A percentile compares a stretch with the other conserved stretches of the same genome.
Conservation (phyloP, 2,888 invertebrate genomes). For the Leptopterna dolabrata region DNA sequence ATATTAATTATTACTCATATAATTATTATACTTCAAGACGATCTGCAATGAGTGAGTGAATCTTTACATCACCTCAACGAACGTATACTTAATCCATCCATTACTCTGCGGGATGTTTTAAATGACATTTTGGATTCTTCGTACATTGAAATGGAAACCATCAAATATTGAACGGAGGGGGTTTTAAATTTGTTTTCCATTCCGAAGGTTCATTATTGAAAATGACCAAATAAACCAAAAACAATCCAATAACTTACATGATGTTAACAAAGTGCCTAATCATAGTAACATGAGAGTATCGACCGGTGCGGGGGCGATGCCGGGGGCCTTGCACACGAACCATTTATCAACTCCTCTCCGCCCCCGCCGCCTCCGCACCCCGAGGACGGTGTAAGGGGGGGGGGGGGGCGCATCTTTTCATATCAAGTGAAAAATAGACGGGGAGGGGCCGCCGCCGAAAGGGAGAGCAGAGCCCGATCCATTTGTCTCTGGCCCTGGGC, state of each 20-base stretch:
- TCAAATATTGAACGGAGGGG: too few relatives aligned
- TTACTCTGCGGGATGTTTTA: too few relatives aligned
- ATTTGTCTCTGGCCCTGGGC: constrained; percentile 52
- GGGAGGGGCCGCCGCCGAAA: not conserved
- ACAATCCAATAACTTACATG: not conserved
- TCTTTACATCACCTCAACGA: too few relatives aligned
- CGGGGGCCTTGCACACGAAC: constrained; percentile 43
- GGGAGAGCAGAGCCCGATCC: constrained; percentile 31
- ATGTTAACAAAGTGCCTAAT: constrained; percentile 38
- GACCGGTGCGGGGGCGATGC: constrained; percentile 25
- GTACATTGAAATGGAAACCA: too few relatives aligned
- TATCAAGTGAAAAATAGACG: constrained; percentile 47
- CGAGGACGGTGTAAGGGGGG: not conserved
- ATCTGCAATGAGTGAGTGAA: too few relatives aligned
- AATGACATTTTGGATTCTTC: too few relatives aligned
- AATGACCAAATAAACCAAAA: too few relatives aligned
- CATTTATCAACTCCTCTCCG: constrained; percentile 10
- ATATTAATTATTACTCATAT: too few relatives aligned
- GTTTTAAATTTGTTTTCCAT: too few relatives aligned
- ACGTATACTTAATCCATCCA: too few relatives aligned
- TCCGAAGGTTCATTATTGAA: too few relatives aligned
- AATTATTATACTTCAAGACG: too few relatives aligned
- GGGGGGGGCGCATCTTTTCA: constrained; percentile 38
- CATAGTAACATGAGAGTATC: constrained; percentile 43
- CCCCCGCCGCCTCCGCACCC: not conserved